phyloP scores from a whole-genome alignment of 2,113 vertebrate genomes.

The Jacana jacana region DNA sequence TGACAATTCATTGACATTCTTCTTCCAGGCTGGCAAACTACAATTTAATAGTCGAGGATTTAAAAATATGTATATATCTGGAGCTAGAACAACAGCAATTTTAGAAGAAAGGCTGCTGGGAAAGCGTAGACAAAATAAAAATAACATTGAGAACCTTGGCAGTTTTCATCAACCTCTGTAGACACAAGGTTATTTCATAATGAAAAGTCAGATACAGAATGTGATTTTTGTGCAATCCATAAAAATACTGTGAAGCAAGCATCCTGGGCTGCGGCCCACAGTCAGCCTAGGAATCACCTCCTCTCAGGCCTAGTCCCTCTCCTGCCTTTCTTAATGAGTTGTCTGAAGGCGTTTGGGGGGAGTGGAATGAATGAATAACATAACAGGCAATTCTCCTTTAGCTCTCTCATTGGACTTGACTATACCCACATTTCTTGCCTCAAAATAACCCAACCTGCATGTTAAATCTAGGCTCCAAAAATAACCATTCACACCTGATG shows the following conservation, averaged over 20 bases:
- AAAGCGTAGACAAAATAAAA: background rate
- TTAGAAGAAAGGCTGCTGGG: background rate
- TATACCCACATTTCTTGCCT: background rate
- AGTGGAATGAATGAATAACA: background rate
- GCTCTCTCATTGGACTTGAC: background rate
- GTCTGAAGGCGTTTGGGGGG: background rate
- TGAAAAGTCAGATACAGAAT: background rate
- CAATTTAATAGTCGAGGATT: slow-evolving; percentile 39
- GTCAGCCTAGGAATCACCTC: background rate
- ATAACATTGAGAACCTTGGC: background rate
- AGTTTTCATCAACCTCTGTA: background rate
- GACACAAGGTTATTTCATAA: background rate
- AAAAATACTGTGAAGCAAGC: background rate
- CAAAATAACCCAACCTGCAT: background rate
- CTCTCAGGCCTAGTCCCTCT: background rate
- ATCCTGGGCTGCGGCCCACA: background rate
- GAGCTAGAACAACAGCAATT: background rate
- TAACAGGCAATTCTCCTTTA: background rate
- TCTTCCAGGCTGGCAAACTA: slow-evolving; percentile 62
- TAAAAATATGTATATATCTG: background rate
- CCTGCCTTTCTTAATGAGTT: background rate
- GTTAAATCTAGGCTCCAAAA: background rate
- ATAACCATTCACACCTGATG: background rate
- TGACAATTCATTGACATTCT: slow-evolving; percentile 75
- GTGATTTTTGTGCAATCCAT: background rate